Percentiles rank a stretch among this genome's conserved stretches.
These are phyloP conservation scores for Podarcis raffonei DNA, from an alignment of 2,113 vertebrate species.

Conservation along the genomic window DNA sequence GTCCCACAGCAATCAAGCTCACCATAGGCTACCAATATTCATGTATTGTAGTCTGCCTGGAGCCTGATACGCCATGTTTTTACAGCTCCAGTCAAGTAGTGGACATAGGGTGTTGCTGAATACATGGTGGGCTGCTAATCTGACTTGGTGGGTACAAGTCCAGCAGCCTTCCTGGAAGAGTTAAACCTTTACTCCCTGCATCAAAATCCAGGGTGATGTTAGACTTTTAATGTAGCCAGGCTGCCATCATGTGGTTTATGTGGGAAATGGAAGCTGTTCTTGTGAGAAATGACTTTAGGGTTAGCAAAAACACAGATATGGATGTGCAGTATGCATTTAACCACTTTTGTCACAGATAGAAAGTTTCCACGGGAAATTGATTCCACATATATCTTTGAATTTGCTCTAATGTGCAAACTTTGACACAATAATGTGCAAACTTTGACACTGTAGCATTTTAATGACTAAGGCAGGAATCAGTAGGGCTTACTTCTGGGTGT, in stretches of 20 bases:
- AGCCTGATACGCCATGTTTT: background rate
- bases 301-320: rapidly evolving
- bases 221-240: conserved; percentile 45
- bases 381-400: conserved; percentile 14
- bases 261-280: background rate
- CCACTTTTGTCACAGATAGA: background rate
- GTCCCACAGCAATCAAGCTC: background rate
- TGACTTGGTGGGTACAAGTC: background rate
- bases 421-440: background rate
- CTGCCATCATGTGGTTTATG: conserved; percentile 66
- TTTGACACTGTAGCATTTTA: background rate
- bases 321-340: background rate
- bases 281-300: background rate
- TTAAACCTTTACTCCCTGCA: conserved; percentile 3
- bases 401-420: background rate
- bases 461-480: background rate
- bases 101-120: background rate
- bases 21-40: background rate
- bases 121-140: background rate
- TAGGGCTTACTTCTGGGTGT: background rate
- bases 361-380: background rate
- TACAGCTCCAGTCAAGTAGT: background rate
- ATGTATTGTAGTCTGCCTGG: background rate
- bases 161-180: background rate
- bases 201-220: background rate